Base-by-base conservation (phyloP, 2,113 vertebrate species). In the Astur gentilis region DNA sequence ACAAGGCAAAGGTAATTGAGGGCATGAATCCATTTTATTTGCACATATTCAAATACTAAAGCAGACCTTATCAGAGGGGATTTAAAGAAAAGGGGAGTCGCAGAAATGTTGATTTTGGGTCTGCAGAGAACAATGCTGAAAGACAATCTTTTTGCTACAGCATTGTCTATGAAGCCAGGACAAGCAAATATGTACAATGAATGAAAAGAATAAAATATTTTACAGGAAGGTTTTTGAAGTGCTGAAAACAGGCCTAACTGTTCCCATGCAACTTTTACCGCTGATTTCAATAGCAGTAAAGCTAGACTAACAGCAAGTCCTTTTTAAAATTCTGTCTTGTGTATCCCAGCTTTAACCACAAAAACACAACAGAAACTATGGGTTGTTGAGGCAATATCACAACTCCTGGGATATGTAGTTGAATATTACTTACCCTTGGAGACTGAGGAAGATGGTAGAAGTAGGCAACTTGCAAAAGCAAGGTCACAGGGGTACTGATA, bases 1-100 rank as follows among this genome's bases (percentile, higher is more conserved):
- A 55, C 26, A 78, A 76, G 58, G 78, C 26, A 83, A 91, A 91
- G 64, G 44, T 80, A 95, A 95, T 44, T 91, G 49, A n/a, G 89
- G 89, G 50, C 91, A 95, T 10, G 65, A 92, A 94, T 87, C 27
- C 61, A 70, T 67, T 86, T 83, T 88, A 94, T 97, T 93, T 94
- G 81, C 81, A 88, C 87, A 90, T 54, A 91, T 67, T 90, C 75
- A 91, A 91, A 95, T 73, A 45, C 58, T 83, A 77, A 87, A 89
- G 42, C 21, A 83, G 84, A 91, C 40, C 78, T 80, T 84, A 89
- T 57, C 66, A 73, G 54, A 77, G 31, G 19, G 22, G 67, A 83
- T 64, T 92, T 82, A 38, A 72, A 80, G 87, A 84, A 93, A 73
- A 58, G 13, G 14, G 13, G 23, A 61, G 54, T 42, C 15, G 2